Evolutionary conservation across 2,113 vertebrate genomes (phyloP).

Genomic region (Eptesicus fuscus): DNA sequence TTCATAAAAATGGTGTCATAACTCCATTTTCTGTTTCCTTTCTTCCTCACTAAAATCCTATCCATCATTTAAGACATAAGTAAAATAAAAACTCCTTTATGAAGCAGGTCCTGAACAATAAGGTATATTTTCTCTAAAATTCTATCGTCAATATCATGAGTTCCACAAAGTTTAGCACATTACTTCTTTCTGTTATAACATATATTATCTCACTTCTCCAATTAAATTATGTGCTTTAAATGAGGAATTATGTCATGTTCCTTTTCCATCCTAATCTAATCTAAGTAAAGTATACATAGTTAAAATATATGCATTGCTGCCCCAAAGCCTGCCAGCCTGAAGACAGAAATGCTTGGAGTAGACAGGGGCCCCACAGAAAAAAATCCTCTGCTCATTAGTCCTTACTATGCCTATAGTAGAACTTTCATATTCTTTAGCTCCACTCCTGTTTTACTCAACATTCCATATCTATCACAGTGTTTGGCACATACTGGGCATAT

Average conservation of each 20-base stretch:
- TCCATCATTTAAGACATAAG: not conserved
- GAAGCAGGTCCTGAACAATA: not conserved
- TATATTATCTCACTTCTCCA: not conserved
- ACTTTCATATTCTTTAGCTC: not conserved
- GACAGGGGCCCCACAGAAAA: not conserved
- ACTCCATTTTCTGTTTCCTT: not conserved
- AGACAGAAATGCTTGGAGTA: not conserved
- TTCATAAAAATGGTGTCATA: not conserved
- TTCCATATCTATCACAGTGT: not conserved
- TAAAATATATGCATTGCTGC: not conserved
- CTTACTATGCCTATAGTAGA: not conserved
- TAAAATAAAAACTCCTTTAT: not conserved
- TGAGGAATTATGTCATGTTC: not conserved
- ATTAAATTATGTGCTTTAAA: not conserved
- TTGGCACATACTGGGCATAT: not conserved
- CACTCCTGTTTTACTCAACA: not conserved
- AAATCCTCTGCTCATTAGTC: not conserved
- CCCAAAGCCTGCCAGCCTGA: not conserved
- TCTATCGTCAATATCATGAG: not conserved
- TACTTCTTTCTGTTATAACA: not conserved
- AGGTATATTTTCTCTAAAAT: not conserved
- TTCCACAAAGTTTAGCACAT: not conserved
- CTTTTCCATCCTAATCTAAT: not conserved
- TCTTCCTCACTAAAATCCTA: not conserved
- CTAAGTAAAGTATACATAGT: not conserved